phyloP scores from a whole-genome alignment of 2,888 invertebrate species.

The Adineta ricciae region DNA sequence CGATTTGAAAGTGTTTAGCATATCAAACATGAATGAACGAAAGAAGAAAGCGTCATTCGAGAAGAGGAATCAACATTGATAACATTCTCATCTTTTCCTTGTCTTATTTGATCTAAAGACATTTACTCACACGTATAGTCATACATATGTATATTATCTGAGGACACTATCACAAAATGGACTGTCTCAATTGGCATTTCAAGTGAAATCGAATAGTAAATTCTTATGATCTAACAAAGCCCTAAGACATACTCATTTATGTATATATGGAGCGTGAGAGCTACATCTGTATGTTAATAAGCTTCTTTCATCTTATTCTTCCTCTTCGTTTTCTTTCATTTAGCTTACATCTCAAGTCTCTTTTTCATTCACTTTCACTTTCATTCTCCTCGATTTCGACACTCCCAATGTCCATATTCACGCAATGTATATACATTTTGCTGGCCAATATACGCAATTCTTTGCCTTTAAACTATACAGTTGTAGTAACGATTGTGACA shows the following conservation, averaged over 20 bases:
- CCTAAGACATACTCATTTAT: background rate
- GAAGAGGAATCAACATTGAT: background rate
- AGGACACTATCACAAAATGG: background rate
- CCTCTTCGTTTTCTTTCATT: background rate
- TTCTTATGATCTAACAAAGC: slow-evolving; percentile 2
- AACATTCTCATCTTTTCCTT: background rate
- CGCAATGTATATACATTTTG: background rate
- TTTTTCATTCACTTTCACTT: background rate
- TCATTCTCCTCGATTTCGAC: background rate
- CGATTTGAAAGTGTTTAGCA: background rate
- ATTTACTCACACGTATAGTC: background rate
- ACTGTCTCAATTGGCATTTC: slow-evolving; percentile 9
- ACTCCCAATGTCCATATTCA: background rate
- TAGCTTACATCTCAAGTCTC: background rate
- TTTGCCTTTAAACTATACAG: background rate
- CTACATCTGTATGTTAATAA: background rate
- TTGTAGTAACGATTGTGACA: background rate
- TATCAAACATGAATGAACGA: background rate
- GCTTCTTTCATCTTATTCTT: background rate
- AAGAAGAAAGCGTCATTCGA: background rate
- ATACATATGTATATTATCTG: background rate
- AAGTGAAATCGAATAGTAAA: background rate
- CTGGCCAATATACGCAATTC: slow-evolving; percentile 1
- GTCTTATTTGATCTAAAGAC: background rate
- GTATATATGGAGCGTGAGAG: background rate